Evolutionary conservation across 1,140 invertebrate species (phyloP).

Genomic region (Bombus confusus): DNA sequence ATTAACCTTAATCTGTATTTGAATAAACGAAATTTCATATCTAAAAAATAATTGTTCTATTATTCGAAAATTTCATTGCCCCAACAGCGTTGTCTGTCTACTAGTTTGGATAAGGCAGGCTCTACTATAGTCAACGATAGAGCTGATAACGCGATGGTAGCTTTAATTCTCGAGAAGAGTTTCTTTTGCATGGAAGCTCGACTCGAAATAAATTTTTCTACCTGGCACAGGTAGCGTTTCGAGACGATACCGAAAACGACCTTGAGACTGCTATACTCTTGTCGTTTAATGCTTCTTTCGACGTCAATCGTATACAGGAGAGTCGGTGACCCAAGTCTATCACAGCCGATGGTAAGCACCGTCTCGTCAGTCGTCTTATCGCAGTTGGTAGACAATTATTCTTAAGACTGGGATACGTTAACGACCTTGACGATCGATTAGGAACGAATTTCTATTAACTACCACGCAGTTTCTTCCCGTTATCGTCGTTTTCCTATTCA

Average conservation of each 20-base stretch:
- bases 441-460: constrained; percentile 20
- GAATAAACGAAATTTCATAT: too few relatives aligned
- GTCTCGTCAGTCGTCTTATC: constrained; percentile 39
- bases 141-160: too few relatives aligned
- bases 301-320: constrained; percentile 18
- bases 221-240: not conserved
- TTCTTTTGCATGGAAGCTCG: not conserved
- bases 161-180: not conserved
- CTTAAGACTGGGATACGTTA: constrained; percentile 6
- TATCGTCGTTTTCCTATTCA: not conserved
- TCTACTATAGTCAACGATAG: too few relatives aligned
- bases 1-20: too few relatives aligned
- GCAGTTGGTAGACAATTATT: constrained; percentile 25
- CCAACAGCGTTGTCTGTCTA: too few relatives aligned
- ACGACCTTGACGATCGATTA: constrained; percentile 38
- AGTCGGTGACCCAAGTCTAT: constrained; percentile 46
- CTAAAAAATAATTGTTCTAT: too few relatives aligned
- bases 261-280: constrained; percentile 20
- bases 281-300: constrained; percentile 28
- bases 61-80: too few relatives aligned
- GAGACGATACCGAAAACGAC: not conserved
- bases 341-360: constrained; percentile 16
- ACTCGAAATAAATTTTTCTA: not conserved
- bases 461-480: not conserved
- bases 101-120: too few relatives aligned